phyloP scores from a whole-genome alignment of 2,797 vertebrate genomes.

The Propithecus perrieri region DNA sequence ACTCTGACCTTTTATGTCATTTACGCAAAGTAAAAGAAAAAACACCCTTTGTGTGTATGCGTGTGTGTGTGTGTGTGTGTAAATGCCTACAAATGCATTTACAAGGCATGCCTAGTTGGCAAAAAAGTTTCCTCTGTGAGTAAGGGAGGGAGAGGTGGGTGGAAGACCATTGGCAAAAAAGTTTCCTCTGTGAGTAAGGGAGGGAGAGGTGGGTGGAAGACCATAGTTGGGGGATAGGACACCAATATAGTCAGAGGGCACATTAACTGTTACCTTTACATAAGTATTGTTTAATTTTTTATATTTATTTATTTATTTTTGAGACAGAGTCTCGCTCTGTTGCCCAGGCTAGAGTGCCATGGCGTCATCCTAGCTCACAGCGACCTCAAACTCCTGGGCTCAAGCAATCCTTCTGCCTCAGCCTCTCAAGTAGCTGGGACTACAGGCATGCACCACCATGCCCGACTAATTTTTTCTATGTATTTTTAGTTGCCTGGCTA shows the following conservation, averaged over 20 bases:
- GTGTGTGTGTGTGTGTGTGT: not conserved
- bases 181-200: not conserved
- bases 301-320: too few relatives aligned
- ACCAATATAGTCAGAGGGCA: not conserved
- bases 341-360: too few relatives aligned
- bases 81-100: not conserved
- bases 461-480: too few relatives aligned
- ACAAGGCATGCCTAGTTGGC: not conserved
- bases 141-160: rapidly evolving
- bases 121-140: not conserved
- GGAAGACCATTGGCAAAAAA: not conserved
- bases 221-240: not conserved
- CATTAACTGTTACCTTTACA: not conserved
- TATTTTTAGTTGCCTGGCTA: too few relatives aligned
- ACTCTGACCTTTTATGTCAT: not conserved
- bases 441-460: too few relatives aligned
- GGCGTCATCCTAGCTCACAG: too few relatives aligned
- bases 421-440: too few relatives aligned
- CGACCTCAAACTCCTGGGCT: too few relatives aligned
- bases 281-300: not conserved
- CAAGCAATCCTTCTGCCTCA: too few relatives aligned
- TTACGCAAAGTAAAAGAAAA: conserved; percentile 5
- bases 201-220: rapidly evolving
- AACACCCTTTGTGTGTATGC: not conserved
- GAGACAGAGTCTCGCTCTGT: too few relatives aligned